Evolutionary conservation across 2,797 vertebrate species (phyloP), one percentile per base, ranked within the genome.

Genomic region (Setipinna tenuifilis): DNA sequence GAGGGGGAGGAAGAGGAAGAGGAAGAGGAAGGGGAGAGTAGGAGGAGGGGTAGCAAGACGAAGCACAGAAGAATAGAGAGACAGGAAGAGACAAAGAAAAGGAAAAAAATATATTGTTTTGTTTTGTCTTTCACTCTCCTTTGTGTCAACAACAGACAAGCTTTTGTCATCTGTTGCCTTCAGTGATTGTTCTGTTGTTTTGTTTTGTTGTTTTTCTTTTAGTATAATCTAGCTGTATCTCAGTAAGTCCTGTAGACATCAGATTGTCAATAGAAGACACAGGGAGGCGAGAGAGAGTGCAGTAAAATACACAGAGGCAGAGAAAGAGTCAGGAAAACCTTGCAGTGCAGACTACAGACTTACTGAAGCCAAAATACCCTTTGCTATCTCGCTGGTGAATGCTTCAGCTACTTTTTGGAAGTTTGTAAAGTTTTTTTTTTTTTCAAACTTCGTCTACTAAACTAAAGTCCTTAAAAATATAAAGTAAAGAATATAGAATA

Each of bases 41-140:
- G 68, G 31, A 41, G 35, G 31, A 78, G 71, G 50, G 6, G 71
- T 41, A 71, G 65, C 28, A 78, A 78, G 71, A 78, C 41, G 31
- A 78, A 44, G 71, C 35, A 14, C 9, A 54, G 50, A 14, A 44
- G 71, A 41, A 87, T 2, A 83, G 46, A 84, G 16, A 88, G 35
- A 85, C 62, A 75, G 80, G 80, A 50, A 58, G 16, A 81, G 25
- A 59, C 6, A 25, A 21, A 21, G 17, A 46, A n/a, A 35, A 28
- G 17, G 11, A 16, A 78, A 78, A 44, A 9, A 44, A 78, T 41
- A 44, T 9, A 54, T 54, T 54, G 50, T 54, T 54, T 78, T 21
- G 71, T 78, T 78, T 31, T 71, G 12, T 71, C 14, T 71, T 71
- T 71, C 23, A 68, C 28, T 71, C 65, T 71, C 25, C 65, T 71